These are phyloP conservation scores for Lucifuga dentata DNA, from an alignment of 2,113 vertebrate species.

Conservation along the genomic window DNA sequence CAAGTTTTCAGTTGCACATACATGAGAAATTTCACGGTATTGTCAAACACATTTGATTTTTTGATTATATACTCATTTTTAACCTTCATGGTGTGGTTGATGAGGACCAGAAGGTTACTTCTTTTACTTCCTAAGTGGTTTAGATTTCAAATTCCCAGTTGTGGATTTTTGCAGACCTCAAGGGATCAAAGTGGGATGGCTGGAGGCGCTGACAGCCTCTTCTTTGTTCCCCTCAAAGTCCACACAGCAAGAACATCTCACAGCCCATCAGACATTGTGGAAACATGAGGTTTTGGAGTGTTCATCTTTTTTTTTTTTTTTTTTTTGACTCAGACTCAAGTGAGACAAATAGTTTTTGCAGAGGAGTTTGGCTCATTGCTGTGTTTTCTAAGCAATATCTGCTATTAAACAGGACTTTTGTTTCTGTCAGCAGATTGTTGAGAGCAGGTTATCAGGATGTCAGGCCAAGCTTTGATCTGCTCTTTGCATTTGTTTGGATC, in stretches of 20 bases:
- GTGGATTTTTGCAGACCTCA: slow-evolving; percentile 38
- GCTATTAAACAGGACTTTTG: slow-evolving; percentile 10
- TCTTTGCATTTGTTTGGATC: slow-evolving; percentile 43
- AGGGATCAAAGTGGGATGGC: slow-evolving; percentile 44
- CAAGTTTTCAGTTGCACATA: neutral
- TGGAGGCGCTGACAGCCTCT: slow-evolving; percentile 26
- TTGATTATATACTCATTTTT: slow-evolving; percentile 48
- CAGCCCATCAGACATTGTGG: neutral
- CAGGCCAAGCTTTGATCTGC: slow-evolving; percentile 1
- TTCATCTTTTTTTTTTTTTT: slow-evolving; percentile 2
- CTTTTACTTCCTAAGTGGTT: slow-evolving; percentile 47
- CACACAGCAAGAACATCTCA: neutral
- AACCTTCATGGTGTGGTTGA: slow-evolving; percentile 14
- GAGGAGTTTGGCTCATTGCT: neutral
- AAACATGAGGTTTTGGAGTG: slow-evolving; percentile 2
- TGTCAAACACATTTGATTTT: slow-evolving; percentile 41
- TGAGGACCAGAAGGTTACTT: slow-evolving; percentile 7
- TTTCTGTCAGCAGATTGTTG: neutral
- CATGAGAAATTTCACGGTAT: neutral
- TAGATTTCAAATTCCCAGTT: slow-evolving; percentile 39
- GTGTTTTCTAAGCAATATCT: slow-evolving; percentile 16
- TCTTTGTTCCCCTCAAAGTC: neutral
- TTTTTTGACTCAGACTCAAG: slow-evolving; percentile 17
- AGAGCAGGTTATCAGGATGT: slow-evolving; percentile 46
- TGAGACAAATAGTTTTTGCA: slow-evolving; percentile 28